Base-by-base conservation (phyloP, 2,888 invertebrate species). In the Plagodis dolabraria region DNA sequence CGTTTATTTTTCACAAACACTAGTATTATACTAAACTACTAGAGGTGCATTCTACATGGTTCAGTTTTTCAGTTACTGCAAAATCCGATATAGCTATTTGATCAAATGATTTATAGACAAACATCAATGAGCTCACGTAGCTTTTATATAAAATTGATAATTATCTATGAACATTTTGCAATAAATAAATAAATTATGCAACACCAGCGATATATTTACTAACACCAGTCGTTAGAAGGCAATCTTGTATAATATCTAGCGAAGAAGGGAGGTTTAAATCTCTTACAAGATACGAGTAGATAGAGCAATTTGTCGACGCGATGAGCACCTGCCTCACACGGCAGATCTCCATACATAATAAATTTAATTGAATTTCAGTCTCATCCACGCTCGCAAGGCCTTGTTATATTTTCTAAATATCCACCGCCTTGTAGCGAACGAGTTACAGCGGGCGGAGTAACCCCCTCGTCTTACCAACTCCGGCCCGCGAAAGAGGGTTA, bases 341-440 rank as follows among this genome's bases (percentile, higher is more conserved):
- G 77, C 76, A 82, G 87, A 91, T 91, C 88, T 91, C 86, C 92
- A 92, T 92, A 92, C 92, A 92, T 92, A 92, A 91, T 90, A 90
- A 90, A 92, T 90, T 90, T 91, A 91, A 92, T 92, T 90, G 91
- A 91, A 92, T 91, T 86, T 83, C 79, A 85, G 86, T 83, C 87
- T 91, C 91, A 91, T 91, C 89, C 89, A 77, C 82, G 83, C 82
- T 80, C 78, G 80, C 78, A 73, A 78, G 72, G 77, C 82, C 84
- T 90, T 89, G 86, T 90, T 87, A 89, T 88, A 89, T 90, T 89
- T 87, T 86, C 86, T 80, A 87, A 91, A 92, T 89, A 90, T 89
- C 84, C 81, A 72, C 82, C 82, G 74, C 82, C 85, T 79, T 83
- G 81, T 81, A 75, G 77, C 79, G 85, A 86, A 85, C 82, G 87